phyloP scores from a whole-genome alignment of 1,140 invertebrate genomes.

The Matsumurasca onukii region DNA sequence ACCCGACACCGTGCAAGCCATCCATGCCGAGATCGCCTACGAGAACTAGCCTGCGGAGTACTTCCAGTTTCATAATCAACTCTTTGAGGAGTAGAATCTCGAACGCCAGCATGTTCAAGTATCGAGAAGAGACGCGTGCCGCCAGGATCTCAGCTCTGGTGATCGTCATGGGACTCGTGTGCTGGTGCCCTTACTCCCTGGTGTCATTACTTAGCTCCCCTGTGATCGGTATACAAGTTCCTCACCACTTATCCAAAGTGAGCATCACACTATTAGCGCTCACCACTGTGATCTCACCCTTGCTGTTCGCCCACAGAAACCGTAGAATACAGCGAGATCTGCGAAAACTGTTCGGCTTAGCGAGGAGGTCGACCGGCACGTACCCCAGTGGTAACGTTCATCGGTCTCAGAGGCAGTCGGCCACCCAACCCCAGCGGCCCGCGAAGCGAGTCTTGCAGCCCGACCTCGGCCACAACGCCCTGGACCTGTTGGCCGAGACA shows the following conservation, averaged over 20 bases:
- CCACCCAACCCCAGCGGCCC: slow-evolving; percentile 40
- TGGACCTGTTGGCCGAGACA: not conserved
- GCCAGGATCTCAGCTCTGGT: slow-evolving; percentile 74
- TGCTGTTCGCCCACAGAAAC: slow-evolving; percentile 77
- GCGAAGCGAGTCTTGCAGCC: slow-evolving; percentile 22
- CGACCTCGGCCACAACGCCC: slow-evolving; percentile 1
- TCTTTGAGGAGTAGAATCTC: slow-evolving; percentile 73
- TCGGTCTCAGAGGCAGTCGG: slow-evolving; percentile 36
- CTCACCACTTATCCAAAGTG: slow-evolving; percentile 50
- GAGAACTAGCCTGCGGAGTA: slow-evolving; percentile 38
- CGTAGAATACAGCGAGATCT: slow-evolving; percentile 71
- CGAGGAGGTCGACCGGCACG: slow-evolving; percentile 44
- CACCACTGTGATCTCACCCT: slow-evolving; percentile 68
- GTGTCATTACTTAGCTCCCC: slow-evolving; percentile 51
- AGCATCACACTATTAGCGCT: slow-evolving; percentile 65
- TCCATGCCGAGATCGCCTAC: slow-evolving; percentile 31
- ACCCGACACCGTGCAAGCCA: not conserved
- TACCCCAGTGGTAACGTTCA: slow-evolving; percentile 40
- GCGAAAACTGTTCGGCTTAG: slow-evolving; percentile 58
- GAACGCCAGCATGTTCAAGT: slow-evolving; percentile 79
- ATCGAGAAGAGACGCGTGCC: slow-evolving; percentile 77
- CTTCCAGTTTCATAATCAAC: slow-evolving; percentile 55
- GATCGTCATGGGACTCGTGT: slow-evolving; percentile 69
- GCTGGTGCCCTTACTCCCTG: slow-evolving; percentile 66
- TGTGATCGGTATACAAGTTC: slow-evolving; percentile 48